phyloP scores from a whole-genome alignment of 2,113 vertebrate genomes.

The Hemicordylus capensis region DNA sequence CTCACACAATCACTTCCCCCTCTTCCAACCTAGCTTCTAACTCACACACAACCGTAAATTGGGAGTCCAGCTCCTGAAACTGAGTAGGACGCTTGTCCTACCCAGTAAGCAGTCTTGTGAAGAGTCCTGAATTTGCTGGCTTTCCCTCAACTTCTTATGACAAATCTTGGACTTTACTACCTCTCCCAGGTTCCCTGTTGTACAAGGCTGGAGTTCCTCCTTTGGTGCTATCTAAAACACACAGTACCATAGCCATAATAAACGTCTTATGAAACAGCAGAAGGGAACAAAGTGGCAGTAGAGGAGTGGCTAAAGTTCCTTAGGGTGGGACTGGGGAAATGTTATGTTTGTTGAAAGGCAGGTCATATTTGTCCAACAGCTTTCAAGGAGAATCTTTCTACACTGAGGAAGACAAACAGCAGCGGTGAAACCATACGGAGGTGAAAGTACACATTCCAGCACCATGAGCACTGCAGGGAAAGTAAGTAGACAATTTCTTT shows the following conservation, averaged over 20 bases:
- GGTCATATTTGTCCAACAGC: neutral
- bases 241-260: neutral
- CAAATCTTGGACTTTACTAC: neutral
- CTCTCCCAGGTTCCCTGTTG: neutral
- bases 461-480: conserved; percentile 21
- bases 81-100: too few species aligned
- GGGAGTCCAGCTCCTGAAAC: too few species aligned
- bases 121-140: too few species aligned
- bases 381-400: neutral
- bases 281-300: neutral
- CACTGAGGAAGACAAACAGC: neutral
- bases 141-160: neutral
- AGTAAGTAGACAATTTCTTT: conserved; percentile 11
- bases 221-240: neutral
- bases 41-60: too few species aligned
- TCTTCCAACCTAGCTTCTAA: too few species aligned
- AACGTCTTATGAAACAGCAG: neutral
- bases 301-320: neutral
- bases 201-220: neutral
- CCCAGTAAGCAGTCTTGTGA: too few species aligned
- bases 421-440: neutral
- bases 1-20: too few species aligned
- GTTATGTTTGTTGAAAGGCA: neutral
- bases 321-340: neutral
- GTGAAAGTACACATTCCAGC: neutral